A percentile compares a stretch with the other conserved stretches of the same genome.
These are phyloP conservation scores for Cydia fagiglandana DNA, from an alignment of 1,140 invertebrate genomes.

Conservation along the genomic window DNA sequence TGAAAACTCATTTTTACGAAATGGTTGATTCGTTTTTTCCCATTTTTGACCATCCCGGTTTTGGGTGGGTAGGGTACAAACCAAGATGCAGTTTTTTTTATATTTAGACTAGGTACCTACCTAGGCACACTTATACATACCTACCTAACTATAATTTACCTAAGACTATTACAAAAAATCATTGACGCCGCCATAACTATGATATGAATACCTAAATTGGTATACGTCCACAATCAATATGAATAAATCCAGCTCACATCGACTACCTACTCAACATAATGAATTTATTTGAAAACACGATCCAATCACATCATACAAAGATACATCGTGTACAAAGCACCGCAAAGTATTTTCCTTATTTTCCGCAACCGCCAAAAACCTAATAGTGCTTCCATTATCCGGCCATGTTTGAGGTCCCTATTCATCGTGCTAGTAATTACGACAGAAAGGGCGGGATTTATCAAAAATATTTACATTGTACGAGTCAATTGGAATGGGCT, in stretches of 20 bases:
- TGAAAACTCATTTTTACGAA: too few species aligned
- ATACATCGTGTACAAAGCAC: not conserved
- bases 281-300: slow-evolving; percentile 3
- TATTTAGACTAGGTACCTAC: too few species aligned
- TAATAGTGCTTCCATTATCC: not conserved
- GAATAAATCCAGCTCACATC: not conserved
- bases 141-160: too few species aligned
- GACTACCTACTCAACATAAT: not conserved
- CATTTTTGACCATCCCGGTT: too few species aligned
- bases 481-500: slow-evolving; percentile 72
- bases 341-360: slow-evolving; percentile 16
- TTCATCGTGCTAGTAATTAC: slow-evolving; percentile 24
- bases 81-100: too few species aligned
- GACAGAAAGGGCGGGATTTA: slow-evolving; percentile 63
- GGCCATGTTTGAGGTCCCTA: slow-evolving; percentile 19
- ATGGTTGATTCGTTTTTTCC: too few species aligned
- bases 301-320: not conserved
- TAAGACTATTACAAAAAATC: too few species aligned
- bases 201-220: too few species aligned
- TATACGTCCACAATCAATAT: too few species aligned
- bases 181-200: too few species aligned
- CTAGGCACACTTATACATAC: too few species aligned
- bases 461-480: slow-evolving; percentile 73
- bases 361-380: slow-evolving; percentile 9
- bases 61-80: too few species aligned